Base-by-base conservation (phyloP, 2,113 vertebrate genomes). In the Psophia crepitans region DNA sequence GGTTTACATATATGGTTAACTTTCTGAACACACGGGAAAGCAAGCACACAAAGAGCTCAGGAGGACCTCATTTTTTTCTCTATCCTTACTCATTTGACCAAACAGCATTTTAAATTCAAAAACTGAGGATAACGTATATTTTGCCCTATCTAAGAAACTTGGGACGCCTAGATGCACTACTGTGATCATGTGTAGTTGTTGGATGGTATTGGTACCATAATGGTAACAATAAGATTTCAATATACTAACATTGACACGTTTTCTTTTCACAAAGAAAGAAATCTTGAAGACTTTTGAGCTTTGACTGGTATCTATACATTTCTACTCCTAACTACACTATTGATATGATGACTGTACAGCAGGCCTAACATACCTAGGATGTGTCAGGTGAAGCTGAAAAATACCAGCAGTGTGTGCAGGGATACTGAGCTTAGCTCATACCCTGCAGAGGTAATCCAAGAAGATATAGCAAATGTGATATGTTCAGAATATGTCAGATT, bases 21-120 rank as follows among this genome's bases (percentile, higher is more conserved):
- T 56, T 70, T 49, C 35, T 0, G 0, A 83, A 54, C 14, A 60
- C 3, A 33, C 1, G 33, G 28, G 54, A 70, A 84, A 79, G 51
- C 3, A 81, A 56, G 2, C 14, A 43, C 8, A 24, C 2, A n/a
- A 20, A 73, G 8, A 77, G 10, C 78, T 53, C 16, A 87, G 37
- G 12, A 81, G n/a, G 32, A 53, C 19, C 8, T 46, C 5, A 24
- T 0, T 14, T 61, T 93, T 75, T 79, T 41, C 8, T 49, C 44
- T 37, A 8, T 48, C 16, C 6, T 37, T 30, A 48, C 4, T 64
- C 21, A 18, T 20, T 80, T 84, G 23, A 77, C 4, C n/a, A 37
- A 53, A 23, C 48, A 2, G 32, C 15, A 51, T 65, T 69, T 89
- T 61, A 68, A 84, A 77, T 46, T 61, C 10, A 20, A 60, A 69